Evolutionary conservation across 1,140 invertebrate species (phyloP).

Genomic region (Listronotus oregonensis): DNA sequence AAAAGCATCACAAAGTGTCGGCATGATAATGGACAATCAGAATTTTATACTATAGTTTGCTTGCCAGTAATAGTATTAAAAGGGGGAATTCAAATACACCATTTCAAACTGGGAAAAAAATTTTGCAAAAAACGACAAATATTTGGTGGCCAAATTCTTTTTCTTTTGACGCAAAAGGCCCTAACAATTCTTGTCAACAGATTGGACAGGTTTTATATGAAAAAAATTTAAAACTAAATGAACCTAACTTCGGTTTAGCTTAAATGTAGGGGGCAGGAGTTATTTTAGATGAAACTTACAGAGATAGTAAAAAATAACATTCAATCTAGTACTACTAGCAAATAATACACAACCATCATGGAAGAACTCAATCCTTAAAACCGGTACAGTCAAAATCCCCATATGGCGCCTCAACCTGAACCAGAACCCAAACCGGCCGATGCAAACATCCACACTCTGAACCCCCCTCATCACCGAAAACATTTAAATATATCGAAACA

Average conservation of each 20-base stretch:
- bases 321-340: conserved; percentile 7
- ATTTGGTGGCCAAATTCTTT: conserved; percentile 75
- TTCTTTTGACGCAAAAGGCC: conserved; percentile 66
- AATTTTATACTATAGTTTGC: conserved; percentile 68
- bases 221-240: conserved; percentile 41
- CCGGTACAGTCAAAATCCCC: conserved; percentile 33
- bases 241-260: conserved; percentile 54
- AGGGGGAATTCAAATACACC: conserved; percentile 65
- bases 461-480: background rate
- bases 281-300: conserved; percentile 63
- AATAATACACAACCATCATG: conserved; percentile 11
- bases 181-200: conserved; percentile 70
- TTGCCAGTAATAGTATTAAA: conserved; percentile 68
- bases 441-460: background rate
- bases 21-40: conserved; percentile 73
- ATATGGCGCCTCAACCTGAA: conserved; percentile 33
- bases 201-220: conserved; percentile 63
- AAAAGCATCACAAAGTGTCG: conserved; percentile 69
- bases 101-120: conserved; percentile 56
- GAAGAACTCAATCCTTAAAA: conserved; percentile 16
- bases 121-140: conserved; percentile 67
- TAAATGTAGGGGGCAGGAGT: conserved; percentile 60
- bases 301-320: background rate
- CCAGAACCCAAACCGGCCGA: conserved; percentile 48
- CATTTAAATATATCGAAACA: background rate